Evolutionary conservation across 92 coral and sea anemone genomes (phyloP), one percentile per base, ranked within the genome.

Genomic region (Desmophyllum pertusum): DNA sequence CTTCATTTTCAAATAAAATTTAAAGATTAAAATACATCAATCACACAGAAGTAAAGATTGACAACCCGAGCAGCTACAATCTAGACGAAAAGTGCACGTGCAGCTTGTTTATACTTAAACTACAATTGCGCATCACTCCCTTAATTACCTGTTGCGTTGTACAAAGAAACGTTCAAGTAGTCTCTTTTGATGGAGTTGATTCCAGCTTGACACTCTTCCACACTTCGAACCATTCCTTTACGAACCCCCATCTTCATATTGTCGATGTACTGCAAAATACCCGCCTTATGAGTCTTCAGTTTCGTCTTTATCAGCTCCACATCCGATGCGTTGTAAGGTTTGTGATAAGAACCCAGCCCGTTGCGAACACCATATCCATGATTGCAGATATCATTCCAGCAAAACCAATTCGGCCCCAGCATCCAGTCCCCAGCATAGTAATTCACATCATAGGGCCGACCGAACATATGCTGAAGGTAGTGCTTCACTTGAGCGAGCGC

Each of bases 351-450:
- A 19, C 59, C 78, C 70, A 91, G 65, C 1, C 89, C 85, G 52
- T 89, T 74, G 79, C 63, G 59, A 11, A 93, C 76, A 11, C 53
- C 86, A 10, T 73, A 69, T 2, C 89, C 91, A 1, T 88, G 75
- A n/a, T 75, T 52, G 66, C 98, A 95, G 17, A 95, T 85, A 6
- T 79, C 86, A 23, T 95, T 84, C 88, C 89, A 89, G 73, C 98
- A 95, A 81, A 95, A 95, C 71, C 77, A 65, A 91, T 93, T 88
- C 19, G 98, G 98, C 3, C 97, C 98, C 90, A 95, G 52, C 97
- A 95, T 89, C 97, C 97, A 95, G 10, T 93, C 97, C 0, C 92
- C 98, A 0, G 95, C 83, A 70, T 93, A 95, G 66, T 88, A 95
- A 70, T 93, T 91, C 63, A 87, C 90, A 31, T 91, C 97, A 73